phyloP scores from a whole-genome alignment of 2,888 invertebrate species.

The Adineta ricciae region DNA sequence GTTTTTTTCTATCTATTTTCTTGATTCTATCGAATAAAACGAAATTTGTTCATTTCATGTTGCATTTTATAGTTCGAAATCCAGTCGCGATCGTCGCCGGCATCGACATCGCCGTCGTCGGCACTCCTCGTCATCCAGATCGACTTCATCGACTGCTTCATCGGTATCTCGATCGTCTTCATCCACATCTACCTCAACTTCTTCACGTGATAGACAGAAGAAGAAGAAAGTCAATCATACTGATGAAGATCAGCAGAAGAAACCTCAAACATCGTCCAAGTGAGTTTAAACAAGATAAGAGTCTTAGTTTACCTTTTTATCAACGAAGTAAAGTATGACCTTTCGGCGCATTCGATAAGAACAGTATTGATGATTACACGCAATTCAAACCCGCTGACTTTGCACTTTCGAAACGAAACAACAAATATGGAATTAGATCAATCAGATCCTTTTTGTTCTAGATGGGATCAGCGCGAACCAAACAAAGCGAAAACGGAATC shows the following conservation, averaged over 20 bases:
- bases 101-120: background rate
- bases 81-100: background rate
- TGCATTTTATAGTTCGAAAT: background rate
- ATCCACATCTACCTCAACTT: background rate
- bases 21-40: background rate
- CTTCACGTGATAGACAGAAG: background rate
- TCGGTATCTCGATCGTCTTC: background rate
- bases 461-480: background rate
- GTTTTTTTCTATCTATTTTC: background rate
- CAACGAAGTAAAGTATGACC: background rate
- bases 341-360: background rate
- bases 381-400: too few relatives aligned
- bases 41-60: background rate
- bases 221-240: background rate
- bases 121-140: background rate
- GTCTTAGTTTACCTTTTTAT: background rate
- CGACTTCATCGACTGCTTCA: background rate
- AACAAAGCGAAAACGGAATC: background rate
- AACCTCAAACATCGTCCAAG: background rate
- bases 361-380: too few relatives aligned
- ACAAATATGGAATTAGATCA: too few relatives aligned
- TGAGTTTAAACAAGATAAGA: background rate
- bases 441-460: background rate
- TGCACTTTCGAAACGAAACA: too few relatives aligned
- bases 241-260: background rate